Percentiles rank a stretch among this genome's conserved stretches.
phyloP scores from a whole-genome alignment of 2,113 vertebrate species.

The Odobenus rosmarus region DNA sequence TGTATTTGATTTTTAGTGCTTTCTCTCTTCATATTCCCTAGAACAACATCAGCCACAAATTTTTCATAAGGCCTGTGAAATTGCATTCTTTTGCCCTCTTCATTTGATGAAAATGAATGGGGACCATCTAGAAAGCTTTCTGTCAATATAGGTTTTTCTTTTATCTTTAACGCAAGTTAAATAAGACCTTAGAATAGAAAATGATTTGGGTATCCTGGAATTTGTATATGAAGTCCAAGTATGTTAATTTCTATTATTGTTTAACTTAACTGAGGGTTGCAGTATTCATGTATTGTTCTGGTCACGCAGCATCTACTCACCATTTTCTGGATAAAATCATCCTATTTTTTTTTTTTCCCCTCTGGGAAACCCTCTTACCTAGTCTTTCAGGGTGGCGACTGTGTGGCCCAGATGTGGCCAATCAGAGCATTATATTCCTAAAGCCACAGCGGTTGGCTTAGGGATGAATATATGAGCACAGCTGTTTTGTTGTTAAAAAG shows the following conservation, averaged over 20 bases:
- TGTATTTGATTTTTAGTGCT: neutral
- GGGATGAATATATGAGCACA: neutral
- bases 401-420: neutral
- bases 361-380: neutral
- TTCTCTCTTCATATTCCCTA: neutral
- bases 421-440: neutral
- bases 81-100: constrained; percentile 2
- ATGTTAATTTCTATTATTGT: neutral
- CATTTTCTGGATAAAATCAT: neutral
- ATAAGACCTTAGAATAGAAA: neutral
- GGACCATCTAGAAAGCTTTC: neutral
- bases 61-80: neutral
- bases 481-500: neutral
- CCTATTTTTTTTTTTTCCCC: constrained; percentile 31
- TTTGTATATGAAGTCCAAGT: neutral
- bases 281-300: neutral
- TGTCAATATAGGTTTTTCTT: neutral
- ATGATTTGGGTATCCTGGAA: neutral
- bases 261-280: neutral
- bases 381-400: too few relatives aligned
- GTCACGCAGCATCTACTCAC: neutral
- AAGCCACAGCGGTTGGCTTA: neutral
- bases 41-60: neutral
- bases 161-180: constrained; percentile 13
- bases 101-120: neutral